phyloP scores from a whole-genome alignment of 1,140 invertebrate species.

The Trichogramma pretiosum region DNA sequence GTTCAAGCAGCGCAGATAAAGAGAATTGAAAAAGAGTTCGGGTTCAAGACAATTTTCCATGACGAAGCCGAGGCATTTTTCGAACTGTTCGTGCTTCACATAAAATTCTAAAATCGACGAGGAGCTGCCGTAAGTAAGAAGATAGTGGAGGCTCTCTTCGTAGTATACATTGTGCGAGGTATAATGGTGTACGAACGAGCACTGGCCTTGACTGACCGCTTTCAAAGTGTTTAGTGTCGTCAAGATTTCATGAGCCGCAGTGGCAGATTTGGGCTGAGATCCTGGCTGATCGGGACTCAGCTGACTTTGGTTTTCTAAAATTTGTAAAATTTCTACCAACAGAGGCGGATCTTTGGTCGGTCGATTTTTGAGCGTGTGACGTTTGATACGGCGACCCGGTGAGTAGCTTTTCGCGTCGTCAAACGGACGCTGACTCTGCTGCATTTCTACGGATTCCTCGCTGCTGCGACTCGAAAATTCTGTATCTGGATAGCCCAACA shows the following conservation, averaged over 20 bases:
- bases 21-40: constrained; percentile 60
- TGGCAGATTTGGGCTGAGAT: constrained; percentile 24
- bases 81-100: constrained; percentile 53
- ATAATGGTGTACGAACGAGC: constrained; percentile 19
- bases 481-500: constrained; percentile 24
- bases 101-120: constrained; percentile 61
- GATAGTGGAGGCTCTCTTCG: constrained; percentile 64
- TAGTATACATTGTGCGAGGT: constrained; percentile 46
- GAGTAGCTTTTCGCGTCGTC: constrained; percentile 16
- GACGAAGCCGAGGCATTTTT: constrained; percentile 54
- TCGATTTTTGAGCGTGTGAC: constrained; percentile 40
- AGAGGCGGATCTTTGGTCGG: constrained; percentile 53
- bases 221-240: constrained; percentile 41
- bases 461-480: constrained; percentile 18
- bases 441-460: constrained; percentile 19
- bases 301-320: constrained; percentile 47
- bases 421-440: constrained; percentile 19
- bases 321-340: constrained; percentile 58
- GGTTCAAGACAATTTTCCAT: constrained; percentile 54
- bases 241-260: constrained; percentile 38
- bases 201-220: constrained; percentile 34
- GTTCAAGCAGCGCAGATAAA: constrained; percentile 58
- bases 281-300: constrained; percentile 30
- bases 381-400: constrained; percentile 22
- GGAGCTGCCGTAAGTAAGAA: constrained; percentile 61